Conservation (phyloP, 2,888 invertebrate genomes). For the Phengaris alcon region DNA sequence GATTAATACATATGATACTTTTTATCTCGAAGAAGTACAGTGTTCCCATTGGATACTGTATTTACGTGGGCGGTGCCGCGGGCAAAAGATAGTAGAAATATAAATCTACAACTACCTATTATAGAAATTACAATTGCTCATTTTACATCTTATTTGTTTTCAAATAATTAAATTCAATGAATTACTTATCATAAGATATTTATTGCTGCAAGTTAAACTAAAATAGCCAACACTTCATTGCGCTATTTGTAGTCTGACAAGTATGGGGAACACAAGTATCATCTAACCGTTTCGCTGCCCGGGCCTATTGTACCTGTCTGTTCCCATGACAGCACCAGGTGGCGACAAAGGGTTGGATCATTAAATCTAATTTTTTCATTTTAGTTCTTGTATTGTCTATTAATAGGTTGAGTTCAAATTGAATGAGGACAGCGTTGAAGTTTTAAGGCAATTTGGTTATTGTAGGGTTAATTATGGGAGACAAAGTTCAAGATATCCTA, state of each 20-base stretch:
- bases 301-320: conserved; percentile 32
- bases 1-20: too few species aligned
- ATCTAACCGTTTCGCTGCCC: conserved; percentile 26
- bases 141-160: too few species aligned
- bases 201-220: neutral
- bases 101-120: too few species aligned
- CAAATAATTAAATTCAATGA: too few species aligned
- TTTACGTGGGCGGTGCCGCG: too few species aligned
- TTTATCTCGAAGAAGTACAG: too few species aligned
- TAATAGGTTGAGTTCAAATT: neutral
- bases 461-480: neutral
- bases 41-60: too few species aligned
- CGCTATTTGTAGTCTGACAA: conserved; percentile 24
- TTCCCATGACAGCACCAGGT: conserved; percentile 42
- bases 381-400: conserved; percentile 10
- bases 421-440: neutral
- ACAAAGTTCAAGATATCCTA: neutral
- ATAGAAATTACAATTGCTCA: too few species aligned
- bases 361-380: conserved; percentile 18
- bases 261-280: conserved; percentile 18
- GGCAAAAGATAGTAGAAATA: too few species aligned
- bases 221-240: conserved; percentile 5
- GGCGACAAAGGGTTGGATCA: conserved; percentile 34
- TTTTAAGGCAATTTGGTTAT: neutral
- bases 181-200: too few species aligned